Percentiles rank a stretch among this genome's conserved stretches.
These are phyloP conservation scores for Otolemur garnettii DNA, from an alignment of 2,113 vertebrate species.

Conservation along the genomic window DNA sequence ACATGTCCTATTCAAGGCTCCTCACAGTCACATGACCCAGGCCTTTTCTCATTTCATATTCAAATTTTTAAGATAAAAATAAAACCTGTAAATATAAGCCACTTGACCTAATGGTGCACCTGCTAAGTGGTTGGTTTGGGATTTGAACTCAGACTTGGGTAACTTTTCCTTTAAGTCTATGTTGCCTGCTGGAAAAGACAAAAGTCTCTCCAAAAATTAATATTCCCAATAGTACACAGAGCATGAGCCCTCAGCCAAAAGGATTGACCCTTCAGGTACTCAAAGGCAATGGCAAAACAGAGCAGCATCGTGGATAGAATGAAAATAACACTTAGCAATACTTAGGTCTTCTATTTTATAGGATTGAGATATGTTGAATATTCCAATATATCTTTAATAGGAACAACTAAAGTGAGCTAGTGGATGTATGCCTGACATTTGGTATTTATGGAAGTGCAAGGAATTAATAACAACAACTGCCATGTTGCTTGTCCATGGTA, in stretches of 20 bases:
- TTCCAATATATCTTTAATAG: not conserved
- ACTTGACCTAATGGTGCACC: not conserved
- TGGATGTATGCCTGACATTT: not conserved
- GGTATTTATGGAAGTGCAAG: not conserved
- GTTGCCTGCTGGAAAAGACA: not conserved
- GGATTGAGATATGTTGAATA: not conserved
- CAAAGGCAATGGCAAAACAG: not conserved
- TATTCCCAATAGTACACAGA: not conserved
- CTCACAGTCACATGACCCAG: not conserved
- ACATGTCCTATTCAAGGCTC: not conserved
- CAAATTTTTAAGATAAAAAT: not conserved
- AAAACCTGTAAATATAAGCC: not conserved
- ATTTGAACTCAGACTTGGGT: not conserved
- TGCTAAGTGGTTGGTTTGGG: not conserved
- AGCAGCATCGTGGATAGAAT: not conserved
- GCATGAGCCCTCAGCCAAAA: not conserved
- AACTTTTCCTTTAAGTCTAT: not conserved
- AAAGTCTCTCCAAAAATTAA: not conserved
- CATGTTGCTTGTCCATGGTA: not conserved
- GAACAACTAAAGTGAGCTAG: not conserved
- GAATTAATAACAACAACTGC: not conserved
- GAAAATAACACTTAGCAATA: conserved; percentile 10
- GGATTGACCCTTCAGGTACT: not conserved
- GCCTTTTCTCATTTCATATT: not conserved
- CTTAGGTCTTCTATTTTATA: not conserved